phyloP scores from a whole-genome alignment of 2,797 vertebrate species.

The Leptoclinus maculatus region DNA sequence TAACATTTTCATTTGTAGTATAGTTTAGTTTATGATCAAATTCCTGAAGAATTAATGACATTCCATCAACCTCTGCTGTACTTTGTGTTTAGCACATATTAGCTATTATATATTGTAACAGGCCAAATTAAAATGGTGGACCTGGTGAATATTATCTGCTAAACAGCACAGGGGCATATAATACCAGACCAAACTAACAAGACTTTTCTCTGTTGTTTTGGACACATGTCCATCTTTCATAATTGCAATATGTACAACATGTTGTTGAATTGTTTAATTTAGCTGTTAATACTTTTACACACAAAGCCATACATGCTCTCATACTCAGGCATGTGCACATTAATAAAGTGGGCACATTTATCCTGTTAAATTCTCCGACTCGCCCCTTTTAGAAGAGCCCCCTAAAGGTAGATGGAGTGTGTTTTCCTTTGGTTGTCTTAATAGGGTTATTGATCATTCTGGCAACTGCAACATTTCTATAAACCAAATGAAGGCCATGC shows the following conservation, averaged over 20 bases:
- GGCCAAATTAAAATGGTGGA: background rate
- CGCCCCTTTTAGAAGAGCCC: conserved; percentile 43
- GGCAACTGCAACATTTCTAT: conserved; percentile 76
- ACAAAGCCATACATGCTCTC: conserved; percentile 3
- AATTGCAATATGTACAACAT: conserved; percentile 18
- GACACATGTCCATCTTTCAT: conserved; percentile 6
- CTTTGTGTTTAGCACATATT: background rate
- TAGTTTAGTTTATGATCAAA: background rate
- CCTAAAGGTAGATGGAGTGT: conserved; percentile 63
- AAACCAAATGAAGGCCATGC: conserved; percentile 68
- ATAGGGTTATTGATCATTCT: conserved; percentile 81
- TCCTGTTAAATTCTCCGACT: conserved; percentile 55
- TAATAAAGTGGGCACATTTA: conserved; percentile 41
- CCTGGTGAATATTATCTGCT: background rate
- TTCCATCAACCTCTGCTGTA: background rate
- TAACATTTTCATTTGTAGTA: background rate
- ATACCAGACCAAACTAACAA: conserved; percentile 21
- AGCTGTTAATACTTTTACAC: conserved; percentile 16
- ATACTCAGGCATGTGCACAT: conserved; percentile 3
- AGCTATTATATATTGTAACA: background rate
- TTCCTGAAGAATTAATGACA: background rate
- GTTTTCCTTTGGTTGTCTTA: conserved; percentile 73
- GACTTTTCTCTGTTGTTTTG: conserved; percentile 5
- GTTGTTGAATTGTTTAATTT: conserved; percentile 18
- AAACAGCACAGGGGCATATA: background rate